Conservation (phyloP, 2,888 invertebrate species). For the Amorpha juglandis region DNA sequence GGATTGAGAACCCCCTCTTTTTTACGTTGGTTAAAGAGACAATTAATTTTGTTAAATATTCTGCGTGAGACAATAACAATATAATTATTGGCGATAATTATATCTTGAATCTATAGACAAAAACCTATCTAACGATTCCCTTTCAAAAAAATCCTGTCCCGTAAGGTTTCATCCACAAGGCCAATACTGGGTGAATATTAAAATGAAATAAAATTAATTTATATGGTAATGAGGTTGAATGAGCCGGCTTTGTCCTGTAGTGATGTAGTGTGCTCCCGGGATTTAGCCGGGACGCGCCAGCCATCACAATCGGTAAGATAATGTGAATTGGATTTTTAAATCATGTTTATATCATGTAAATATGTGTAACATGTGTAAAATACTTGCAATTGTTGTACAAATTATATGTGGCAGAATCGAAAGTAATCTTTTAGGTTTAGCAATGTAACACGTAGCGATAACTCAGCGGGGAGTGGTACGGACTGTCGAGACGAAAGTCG, state of each 20-base stretch:
- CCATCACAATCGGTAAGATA: slow-evolving; percentile 12
- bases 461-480: too few species aligned
- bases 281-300: slow-evolving; percentile 31
- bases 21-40: too few species aligned
- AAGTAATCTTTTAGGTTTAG: too few species aligned
- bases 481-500: too few species aligned
- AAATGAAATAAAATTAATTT: slow-evolving; percentile 68
- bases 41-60: too few species aligned
- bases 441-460: too few species aligned
- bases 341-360: slow-evolving; percentile 4
- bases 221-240: slow-evolving; percentile 59
- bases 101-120: neutral
- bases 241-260: slow-evolving; percentile 42
- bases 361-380: too few species aligned
- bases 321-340: slow-evolving; percentile 24
- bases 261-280: slow-evolving; percentile 57
- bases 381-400: too few species aligned
- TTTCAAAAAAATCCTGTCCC: neutral
- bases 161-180: neutral
- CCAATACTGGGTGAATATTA: slow-evolving; percentile 45
- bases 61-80: too few species aligned
- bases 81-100: too few species aligned
- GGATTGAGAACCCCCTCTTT: too few species aligned
- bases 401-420: too few species aligned
- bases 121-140: neutral